Evolutionary conservation across 2,797 vertebrate genomes (phyloP).

Genomic region (Leptodactylus fallax): DNA sequence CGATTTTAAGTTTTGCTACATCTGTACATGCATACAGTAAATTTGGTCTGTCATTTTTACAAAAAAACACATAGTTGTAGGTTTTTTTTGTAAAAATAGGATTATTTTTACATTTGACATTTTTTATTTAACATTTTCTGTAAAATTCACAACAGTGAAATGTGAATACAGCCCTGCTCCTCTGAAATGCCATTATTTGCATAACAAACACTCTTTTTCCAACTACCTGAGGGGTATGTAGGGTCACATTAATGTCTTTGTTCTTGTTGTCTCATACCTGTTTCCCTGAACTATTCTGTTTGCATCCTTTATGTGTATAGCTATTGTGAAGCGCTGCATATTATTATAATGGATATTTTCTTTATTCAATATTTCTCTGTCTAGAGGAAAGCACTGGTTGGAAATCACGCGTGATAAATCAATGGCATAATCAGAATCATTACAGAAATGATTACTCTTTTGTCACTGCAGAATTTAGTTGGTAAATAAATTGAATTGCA

Average conservation of each 20-base stretch:
- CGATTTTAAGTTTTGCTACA: too few relatives aligned
- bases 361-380: neutral
- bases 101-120: too few relatives aligned
- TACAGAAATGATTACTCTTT: slow-evolving; percentile 10
- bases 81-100: neutral
- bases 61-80: neutral
- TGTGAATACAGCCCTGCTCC: too few relatives aligned
- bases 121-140: too few relatives aligned
- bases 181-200: too few relatives aligned
- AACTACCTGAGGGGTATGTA: neutral
- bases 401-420: neutral
- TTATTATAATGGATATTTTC: neutral
- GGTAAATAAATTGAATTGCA: neutral
- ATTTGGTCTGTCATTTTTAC: too few relatives aligned
- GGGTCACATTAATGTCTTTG: neutral
- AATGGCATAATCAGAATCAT: slow-evolving; percentile 1
- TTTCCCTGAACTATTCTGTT: neutral
- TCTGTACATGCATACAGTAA: too few relatives aligned
- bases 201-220: neutral
- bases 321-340: neutral
- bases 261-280: neutral
- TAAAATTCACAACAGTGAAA: too few relatives aligned
- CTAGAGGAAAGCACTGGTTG: neutral
- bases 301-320: neutral
- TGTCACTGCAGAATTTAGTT: neutral